A percentile compares a stretch with the other conserved stretches of the same genome.
phyloP scores from a whole-genome alignment of 2,888 invertebrate species.

The Drosophila lutescens region DNA sequence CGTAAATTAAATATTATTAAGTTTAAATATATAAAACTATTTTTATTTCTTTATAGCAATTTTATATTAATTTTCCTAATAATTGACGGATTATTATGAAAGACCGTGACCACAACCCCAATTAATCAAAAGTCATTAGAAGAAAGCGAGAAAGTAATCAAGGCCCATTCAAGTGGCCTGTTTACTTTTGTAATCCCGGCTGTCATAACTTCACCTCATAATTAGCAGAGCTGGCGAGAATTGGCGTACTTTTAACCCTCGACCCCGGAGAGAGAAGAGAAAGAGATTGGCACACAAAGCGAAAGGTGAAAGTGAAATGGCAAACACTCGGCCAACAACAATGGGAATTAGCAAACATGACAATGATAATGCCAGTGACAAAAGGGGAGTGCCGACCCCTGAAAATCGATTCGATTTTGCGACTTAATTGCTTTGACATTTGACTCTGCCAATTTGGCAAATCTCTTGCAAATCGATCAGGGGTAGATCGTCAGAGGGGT shows the following conservation, averaged over 20 bases:
- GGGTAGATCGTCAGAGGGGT: conserved; percentile 57
- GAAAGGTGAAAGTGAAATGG: conserved; percentile 68
- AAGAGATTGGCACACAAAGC: conserved; percentile 42
- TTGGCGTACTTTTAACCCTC: conserved; percentile 68
- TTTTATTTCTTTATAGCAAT: too few relatives aligned
- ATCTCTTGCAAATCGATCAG: conserved; percentile 57
- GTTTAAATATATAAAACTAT: too few relatives aligned
- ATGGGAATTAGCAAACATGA: conserved; percentile 78
- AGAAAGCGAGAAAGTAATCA: conserved; percentile 34
- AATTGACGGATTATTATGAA: neutral
- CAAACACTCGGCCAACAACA: conserved; percentile 64
- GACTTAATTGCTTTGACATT: conserved; percentile 78
- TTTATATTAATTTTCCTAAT: neutral
- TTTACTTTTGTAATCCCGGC: conserved; percentile 35
- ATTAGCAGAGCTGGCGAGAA: conserved; percentile 56
- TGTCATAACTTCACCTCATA: conserved; percentile 72
- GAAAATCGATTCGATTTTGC: conserved; percentile 57
- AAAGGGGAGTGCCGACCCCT: conserved; percentile 51
- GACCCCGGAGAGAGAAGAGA: neutral
- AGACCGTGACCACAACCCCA: neutral
- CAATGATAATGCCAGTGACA: conserved; percentile 67
- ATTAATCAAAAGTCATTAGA: conserved; percentile 17
- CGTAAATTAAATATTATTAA: too few relatives aligned
- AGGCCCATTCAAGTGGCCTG: conserved; percentile 11
- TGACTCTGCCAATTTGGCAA: conserved; percentile 71